A percentile compares a stretch with the other conserved stretches of the same genome.
Conservation (phyloP, 2,888 invertebrate species). For the Homarus gammarus region DNA sequence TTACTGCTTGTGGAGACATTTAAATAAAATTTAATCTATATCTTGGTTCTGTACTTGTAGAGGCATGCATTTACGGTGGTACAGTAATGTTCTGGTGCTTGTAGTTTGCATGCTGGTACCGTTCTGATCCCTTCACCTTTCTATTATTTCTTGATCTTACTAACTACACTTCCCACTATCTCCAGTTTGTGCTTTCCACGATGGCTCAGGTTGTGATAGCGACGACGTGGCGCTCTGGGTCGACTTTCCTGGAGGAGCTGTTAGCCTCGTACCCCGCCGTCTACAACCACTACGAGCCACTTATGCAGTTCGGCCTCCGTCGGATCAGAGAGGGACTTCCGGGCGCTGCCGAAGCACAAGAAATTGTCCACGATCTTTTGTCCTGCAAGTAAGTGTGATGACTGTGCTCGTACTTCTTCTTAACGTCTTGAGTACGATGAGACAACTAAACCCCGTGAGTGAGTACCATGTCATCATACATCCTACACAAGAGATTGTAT, state of each 20-base stretch:
- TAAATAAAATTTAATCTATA: too few species aligned
- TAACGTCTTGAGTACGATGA: too few species aligned
- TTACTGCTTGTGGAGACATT: too few species aligned
- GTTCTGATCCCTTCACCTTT: too few species aligned
- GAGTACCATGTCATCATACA: too few species aligned
- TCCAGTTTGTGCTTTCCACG: neutral
- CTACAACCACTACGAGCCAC: constrained; percentile 77
- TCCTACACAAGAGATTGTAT: too few species aligned
- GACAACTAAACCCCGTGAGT: neutral
- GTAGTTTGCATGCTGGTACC: too few species aligned
- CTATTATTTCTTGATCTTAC: too few species aligned
- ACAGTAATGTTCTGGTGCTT: too few species aligned
- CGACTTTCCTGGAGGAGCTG: constrained; percentile 76
- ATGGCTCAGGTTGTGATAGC: constrained; percentile 69
- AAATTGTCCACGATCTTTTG: constrained; percentile 69
- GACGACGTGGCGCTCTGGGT: constrained; percentile 74
- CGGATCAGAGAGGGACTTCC: constrained; percentile 66
- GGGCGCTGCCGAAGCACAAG: constrained; percentile 49
- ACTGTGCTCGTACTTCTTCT: constrained; percentile 26
- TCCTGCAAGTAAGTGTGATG: constrained; percentile 68
- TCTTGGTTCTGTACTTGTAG: too few species aligned
- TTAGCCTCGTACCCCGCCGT: constrained; percentile 76
- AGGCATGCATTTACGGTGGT: too few species aligned
- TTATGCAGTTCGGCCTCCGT: constrained; percentile 76
- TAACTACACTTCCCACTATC: too few species aligned